Evolutionary conservation across 2,797 vertebrate species (phyloP), one percentile per base, ranked within the genome.

Genomic region (Argyrosomus regius): DNA sequence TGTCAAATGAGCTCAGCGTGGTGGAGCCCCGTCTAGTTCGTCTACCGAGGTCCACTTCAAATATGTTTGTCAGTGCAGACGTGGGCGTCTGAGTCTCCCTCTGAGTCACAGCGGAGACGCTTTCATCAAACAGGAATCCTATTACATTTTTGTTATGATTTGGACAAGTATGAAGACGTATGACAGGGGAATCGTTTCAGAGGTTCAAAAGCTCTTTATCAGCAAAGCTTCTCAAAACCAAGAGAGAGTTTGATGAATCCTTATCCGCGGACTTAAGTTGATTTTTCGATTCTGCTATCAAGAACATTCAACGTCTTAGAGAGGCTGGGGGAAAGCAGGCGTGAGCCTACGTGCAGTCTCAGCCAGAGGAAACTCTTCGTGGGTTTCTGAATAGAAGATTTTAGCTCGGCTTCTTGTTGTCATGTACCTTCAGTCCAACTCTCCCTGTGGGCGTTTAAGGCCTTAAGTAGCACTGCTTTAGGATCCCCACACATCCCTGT

Each of bases 381-480:
- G 28, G 41, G 12, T 43, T 48, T 77, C 59, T 72, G 22, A 67
- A 50, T 16, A 35, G 13, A 41, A 52, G 18, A 16, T 67, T 68
- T 71, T 3, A 46, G 53, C 54, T 35, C 9, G 7, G 28, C 22
- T 35, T 12, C 48, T 61, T 28, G 35, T 69, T 61, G 24, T 67
- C 46, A 14, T 71, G 31, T 52, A 11, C 10, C 13, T 26, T 79
- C 26, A 17, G 20, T 50, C 31, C 31, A 24, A 20, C 63, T 11
- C 5, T 39, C 49, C 54, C 54, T 49, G 76, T 58, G 35, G 58
- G 35, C 3, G 2, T 65, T 50, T 59, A 56, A 80, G 3, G 71
- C 72, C 13, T 85, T 62, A 78, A 81, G 75, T 64, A 76, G 56
- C 17, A 18, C 52, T n/a, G 60, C 59, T 66, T 77, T 61, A 77